Conservation (phyloP, 2,888 invertebrate genomes). For the Papilio protenor region DNA sequence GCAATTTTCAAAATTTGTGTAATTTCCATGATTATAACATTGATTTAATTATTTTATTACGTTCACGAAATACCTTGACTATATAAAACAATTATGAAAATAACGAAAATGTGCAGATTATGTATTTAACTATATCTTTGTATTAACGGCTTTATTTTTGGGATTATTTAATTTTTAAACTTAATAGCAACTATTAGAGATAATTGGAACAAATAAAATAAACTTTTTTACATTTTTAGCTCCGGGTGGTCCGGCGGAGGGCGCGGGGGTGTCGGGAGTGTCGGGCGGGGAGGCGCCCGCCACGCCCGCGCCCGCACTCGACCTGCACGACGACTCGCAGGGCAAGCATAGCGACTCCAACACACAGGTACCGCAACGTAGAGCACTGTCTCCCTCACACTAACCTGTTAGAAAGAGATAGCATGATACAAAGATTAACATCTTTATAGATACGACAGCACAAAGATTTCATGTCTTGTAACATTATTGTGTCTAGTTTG, state of each 20-base stretch:
- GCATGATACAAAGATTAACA: neutral
- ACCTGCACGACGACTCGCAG: slow-evolving; percentile 88
- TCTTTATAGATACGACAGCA: neutral
- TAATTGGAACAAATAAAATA: too few species aligned
- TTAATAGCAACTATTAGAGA: too few species aligned
- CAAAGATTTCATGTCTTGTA: neutral
- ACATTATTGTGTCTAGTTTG: too few species aligned
- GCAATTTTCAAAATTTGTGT: too few species aligned
- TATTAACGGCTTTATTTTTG: too few species aligned
- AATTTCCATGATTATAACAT: too few species aligned
- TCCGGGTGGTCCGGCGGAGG: slow-evolving; percentile 32
- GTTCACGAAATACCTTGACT: too few species aligned
- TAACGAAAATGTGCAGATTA: too few species aligned
- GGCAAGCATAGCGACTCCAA: slow-evolving; percentile 90
- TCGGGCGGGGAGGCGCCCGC: slow-evolving; percentile 62
- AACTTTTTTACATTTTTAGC: neutral
- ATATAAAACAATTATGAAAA: too few species aligned
- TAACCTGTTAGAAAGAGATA: neutral
- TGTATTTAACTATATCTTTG: too few species aligned
- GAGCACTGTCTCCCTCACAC: neutral
- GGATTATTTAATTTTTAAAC: too few species aligned
- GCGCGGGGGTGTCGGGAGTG: slow-evolving; percentile 46
- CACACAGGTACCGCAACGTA: slow-evolving; percentile 82
- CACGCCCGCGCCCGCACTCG: slow-evolving; percentile 74
- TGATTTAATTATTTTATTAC: too few species aligned